Base-by-base conservation (phyloP, 1,140 invertebrate species). In the Sarcophaga peregrina region DNA sequence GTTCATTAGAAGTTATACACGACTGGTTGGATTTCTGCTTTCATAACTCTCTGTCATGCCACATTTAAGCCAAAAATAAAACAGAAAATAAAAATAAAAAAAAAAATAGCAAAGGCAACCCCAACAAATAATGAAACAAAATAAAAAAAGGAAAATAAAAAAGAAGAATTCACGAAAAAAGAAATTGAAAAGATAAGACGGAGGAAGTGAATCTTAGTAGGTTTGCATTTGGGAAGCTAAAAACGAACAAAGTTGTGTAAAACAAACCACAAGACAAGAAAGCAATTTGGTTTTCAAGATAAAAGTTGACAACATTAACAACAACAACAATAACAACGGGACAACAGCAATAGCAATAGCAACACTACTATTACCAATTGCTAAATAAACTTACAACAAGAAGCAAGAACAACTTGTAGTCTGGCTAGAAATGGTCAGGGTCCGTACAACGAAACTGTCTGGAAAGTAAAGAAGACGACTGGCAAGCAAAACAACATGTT, bases 241-340 rank as follows among this genome's bases (percentile, higher is more conserved):
- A 72, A 72, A 9, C 7, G 20, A 76, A 17, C 68, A 76, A 76
- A 46, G 17, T n/a, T 76, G 13, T n/a, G 13, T 37, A 5, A 76
- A 76, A 76, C 74, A 48, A 76, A 76, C 74, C 74, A 76, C 15
- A 76, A 76, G 74, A 76, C 74, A 48, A 76, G 74, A 76, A 76
- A 76, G 74, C 13, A 76, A 76, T 76, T 76, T 17, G 74, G 74
- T 76, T 76, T 76, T n/a, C 25, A 46, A 76, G 74, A 76, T 76
- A 76, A 76, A 11, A 46, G 68, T 47, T 17, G 74, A 76, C 46
- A 47, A 17, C 73, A 15, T 13, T 17, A 17, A 15, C 58, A 11
- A 72, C 20, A 72, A 72, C n/a, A 72, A 25, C 62, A 72, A n/a
- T 15, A 15, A 78, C 47, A 76, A 50, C 8, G 6, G 2, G 48